Base-by-base conservation (phyloP, 2,888 invertebrate species). In the Pterostichus niger region DNA sequence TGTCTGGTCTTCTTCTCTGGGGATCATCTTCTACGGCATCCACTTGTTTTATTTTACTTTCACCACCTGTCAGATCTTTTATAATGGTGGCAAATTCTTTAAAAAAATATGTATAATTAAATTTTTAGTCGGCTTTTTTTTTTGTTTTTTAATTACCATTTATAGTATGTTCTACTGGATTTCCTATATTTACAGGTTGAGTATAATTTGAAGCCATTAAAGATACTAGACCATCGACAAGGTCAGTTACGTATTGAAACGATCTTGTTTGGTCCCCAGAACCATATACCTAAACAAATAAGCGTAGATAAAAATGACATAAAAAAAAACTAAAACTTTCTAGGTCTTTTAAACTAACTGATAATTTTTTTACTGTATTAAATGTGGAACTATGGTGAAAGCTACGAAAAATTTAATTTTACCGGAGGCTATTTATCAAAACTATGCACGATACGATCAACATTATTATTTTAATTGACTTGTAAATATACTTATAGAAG, bases 91-190 rank as follows among this genome's bases (percentile, higher is more conserved):
- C 97, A 89, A 97, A 97, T 90, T 97, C 97, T n/a, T n/a, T 96
- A 59, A 24, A 59, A 59, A 11, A 17, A 31, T 11, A 10, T 9
- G 11, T 6, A n/a, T n/a, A 9, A 11, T 5, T 11, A 59, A 59
- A 17, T 59, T 24, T 59, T 9, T 59, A 24, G 13, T 31, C 11
- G 10, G 17, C 59, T 40, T 15, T 68, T 33, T 31, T 59, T 61
- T 75, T 31, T 71, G n/a, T 40, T 81, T 44, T 6, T 10, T 49
- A 13, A 15, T 73, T 90, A 95, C 95, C 95, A 92, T 95, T 94
- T 86, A 99, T 99, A 1, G 98, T 97, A 89, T 98, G 97, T 90
- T 99, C 99, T 56, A 98, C 97, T 0, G 99, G 99, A 91, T 99
- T 99, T 54, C 99, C 99, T 84, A 99, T 91, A 91, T 99, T 99